Base-by-base conservation (phyloP, 2,113 vertebrate genomes). In the Amphiprion percula region DNA sequence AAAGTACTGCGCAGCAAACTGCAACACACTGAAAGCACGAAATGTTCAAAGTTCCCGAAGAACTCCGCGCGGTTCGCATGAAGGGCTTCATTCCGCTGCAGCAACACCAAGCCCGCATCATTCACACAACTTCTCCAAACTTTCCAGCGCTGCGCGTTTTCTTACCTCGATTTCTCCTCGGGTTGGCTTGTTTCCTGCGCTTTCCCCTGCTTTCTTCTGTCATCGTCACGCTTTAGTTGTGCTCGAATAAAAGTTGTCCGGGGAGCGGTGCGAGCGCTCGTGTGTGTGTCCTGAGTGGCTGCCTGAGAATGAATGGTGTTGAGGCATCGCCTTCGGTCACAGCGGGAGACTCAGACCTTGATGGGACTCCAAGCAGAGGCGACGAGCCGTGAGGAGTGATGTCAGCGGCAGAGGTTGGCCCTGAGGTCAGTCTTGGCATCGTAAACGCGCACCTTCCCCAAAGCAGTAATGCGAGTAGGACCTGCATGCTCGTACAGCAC, bases 111-210 rank as follows among this genome's bases (percentile, higher is more conserved):
- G 37, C 30, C 64, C 9, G 69, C 82, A 87, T 83, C 82, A 55
- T 28, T 77, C 14, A 70, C n/a, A 26, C 33, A 80, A 86, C 70
- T 90, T 74, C 1, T 74, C 30, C 6, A 65, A 83, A 82, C 69
- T 80, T 74, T 79, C 23, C 54, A 59, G 74, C 74, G 55, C 60
- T 1, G 75, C 69, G 10, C 70, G 55, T 23, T 66, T 1, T 59
- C 88, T 89, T 93, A 96, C 95, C 95, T 93, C 91, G 90, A 53
- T 94, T 96, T 21, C 95, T 94, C 80, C 91, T 92, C 11, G 95
- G 95, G 90, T 96, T 95, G 68, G 95, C 94, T 90, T 96, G 95
- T 79, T 96, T 96, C 86, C 95, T 93, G 10, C 95, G 94, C 71
- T 95, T 96, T 37, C 94, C 94, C 79, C 95, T 74, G 52, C 90